phyloP scores from a whole-genome alignment of 2,888 invertebrate species.

The Sesamia inferens region DNA sequence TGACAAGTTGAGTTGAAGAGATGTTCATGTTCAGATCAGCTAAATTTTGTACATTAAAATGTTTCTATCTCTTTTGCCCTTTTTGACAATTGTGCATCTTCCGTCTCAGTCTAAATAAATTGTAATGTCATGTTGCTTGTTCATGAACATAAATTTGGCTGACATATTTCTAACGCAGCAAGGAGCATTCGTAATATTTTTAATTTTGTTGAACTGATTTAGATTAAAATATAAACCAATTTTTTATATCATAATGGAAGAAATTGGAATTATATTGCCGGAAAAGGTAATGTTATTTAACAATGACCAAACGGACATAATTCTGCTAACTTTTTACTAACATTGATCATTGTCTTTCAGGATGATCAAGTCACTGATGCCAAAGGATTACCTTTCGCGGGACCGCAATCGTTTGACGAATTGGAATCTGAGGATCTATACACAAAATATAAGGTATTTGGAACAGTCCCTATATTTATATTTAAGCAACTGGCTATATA shows the following conservation, averaged over 20 bases:
- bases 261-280: slow-evolving; percentile 94
- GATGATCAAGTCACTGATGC: slow-evolving; percentile 92
- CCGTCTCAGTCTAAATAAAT: slow-evolving; percentile 26
- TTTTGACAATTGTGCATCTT: accelerated
- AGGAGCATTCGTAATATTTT: slow-evolving; percentile 23
- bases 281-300: slow-evolving; percentile 93
- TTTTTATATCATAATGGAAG: slow-evolving; percentile 91
- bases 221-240: slow-evolving; percentile 29
- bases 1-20: slow-evolving; percentile 51
- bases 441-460: slow-evolving; percentile 97
- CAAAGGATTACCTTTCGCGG: slow-evolving; percentile 92
- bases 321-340: neutral
- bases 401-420: slow-evolving; percentile 94
- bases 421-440: slow-evolving; percentile 97
- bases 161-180: slow-evolving; percentile 17
- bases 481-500: neutral
- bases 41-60: slow-evolving; percentile 25
- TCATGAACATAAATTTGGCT: slow-evolving; percentile 5
- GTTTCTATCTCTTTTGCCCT: slow-evolving; percentile 31
- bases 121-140: slow-evolving; percentile 40
- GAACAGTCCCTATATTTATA: slow-evolving; percentile 46
- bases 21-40: neutral
- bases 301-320: neutral
- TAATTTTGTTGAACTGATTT: slow-evolving; percentile 12
- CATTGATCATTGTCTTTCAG: slow-evolving; percentile 72